Conservation (phyloP, 2,113 vertebrate genomes). For the Daboia siamensis region DNA sequence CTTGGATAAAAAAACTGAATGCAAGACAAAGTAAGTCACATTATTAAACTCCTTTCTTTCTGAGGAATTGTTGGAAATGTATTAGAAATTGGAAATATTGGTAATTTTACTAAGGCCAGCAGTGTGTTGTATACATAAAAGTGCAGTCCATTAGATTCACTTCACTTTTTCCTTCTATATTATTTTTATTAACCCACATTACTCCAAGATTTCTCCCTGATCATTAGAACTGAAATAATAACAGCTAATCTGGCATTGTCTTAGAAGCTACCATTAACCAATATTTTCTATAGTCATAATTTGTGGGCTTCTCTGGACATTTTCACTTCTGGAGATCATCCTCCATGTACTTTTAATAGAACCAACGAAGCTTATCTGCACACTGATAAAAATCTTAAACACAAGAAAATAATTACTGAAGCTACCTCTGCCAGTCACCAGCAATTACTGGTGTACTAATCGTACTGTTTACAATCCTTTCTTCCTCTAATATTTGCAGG, state of each 20-base stretch:
- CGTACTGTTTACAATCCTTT: not conserved
- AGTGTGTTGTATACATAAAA: not conserved
- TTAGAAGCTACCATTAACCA: conserved; percentile 43
- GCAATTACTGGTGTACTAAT: conserved; percentile 20
- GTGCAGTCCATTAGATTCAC: not conserved
- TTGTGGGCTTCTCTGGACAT: conserved; percentile 53
- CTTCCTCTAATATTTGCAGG: not conserved
- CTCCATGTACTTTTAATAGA: conserved; percentile 12
- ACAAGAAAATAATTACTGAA: conserved; percentile 26
- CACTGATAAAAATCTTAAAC: conserved; percentile 24
- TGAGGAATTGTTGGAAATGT: too few species aligned
- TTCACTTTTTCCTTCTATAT: not conserved
- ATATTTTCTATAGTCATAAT: conserved; percentile 47
- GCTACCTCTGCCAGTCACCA: conserved; percentile 32
- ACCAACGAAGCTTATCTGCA: conserved; percentile 30
- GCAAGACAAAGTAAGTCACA: not conserved
- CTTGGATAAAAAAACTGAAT: not conserved
- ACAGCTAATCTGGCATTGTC: not conserved
- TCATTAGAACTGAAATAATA: not conserved
- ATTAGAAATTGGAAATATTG: not conserved
- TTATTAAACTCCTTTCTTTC: not conserved
- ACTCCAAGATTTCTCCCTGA: not conserved
- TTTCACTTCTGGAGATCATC: conserved; percentile 29
- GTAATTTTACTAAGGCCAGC: not conserved
- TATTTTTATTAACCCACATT: not conserved